Conservation (phyloP, 2,888 invertebrate species). For the Hydrotaea cyrtoneurina region DNA sequence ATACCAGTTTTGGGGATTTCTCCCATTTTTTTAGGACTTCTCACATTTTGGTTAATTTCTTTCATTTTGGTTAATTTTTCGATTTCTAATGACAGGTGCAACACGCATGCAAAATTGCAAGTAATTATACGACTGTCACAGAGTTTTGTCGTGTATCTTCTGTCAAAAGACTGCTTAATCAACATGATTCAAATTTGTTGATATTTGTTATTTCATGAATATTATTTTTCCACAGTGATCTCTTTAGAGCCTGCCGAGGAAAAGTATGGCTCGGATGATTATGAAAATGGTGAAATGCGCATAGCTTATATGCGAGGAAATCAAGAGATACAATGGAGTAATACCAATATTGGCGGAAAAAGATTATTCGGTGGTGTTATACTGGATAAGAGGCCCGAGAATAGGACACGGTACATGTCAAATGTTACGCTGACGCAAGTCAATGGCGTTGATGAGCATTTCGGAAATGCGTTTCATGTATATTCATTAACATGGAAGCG, state of each 20-base stretch:
- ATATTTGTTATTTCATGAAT: too few relatives aligned
- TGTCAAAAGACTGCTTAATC: too few relatives aligned
- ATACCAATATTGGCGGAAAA: conserved; percentile 74
- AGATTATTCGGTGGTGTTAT: conserved; percentile 76
- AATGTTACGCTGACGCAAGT: conserved; percentile 55
- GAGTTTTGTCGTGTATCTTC: too few relatives aligned
- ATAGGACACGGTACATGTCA: conserved; percentile 75
- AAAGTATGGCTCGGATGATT: conserved; percentile 83
- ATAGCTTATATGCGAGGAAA: conserved; percentile 88
- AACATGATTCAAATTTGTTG: too few relatives aligned
- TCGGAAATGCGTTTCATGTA: conserved; percentile 84
- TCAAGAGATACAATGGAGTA: conserved; percentile 71
- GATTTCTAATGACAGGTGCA: too few relatives aligned
- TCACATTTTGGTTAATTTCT: too few relatives aligned
- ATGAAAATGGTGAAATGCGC: conserved; percentile 87
- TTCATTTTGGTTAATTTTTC: too few relatives aligned
- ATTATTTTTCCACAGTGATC: conserved; percentile 82
- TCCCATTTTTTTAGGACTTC: too few relatives aligned
- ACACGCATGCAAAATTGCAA: too few relatives aligned
- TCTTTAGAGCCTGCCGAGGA: conserved; percentile 85
- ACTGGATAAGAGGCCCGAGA: conserved; percentile 73
- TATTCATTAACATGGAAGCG: conserved; percentile 86
- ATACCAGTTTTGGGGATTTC: too few relatives aligned
- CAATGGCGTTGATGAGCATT: conserved; percentile 78
- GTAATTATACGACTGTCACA: too few relatives aligned